Evolutionary conservation across 2,888 invertebrate genomes (phyloP), one percentile per base, ranked within the genome.

Genomic region (Ochropacha duplaris): DNA sequence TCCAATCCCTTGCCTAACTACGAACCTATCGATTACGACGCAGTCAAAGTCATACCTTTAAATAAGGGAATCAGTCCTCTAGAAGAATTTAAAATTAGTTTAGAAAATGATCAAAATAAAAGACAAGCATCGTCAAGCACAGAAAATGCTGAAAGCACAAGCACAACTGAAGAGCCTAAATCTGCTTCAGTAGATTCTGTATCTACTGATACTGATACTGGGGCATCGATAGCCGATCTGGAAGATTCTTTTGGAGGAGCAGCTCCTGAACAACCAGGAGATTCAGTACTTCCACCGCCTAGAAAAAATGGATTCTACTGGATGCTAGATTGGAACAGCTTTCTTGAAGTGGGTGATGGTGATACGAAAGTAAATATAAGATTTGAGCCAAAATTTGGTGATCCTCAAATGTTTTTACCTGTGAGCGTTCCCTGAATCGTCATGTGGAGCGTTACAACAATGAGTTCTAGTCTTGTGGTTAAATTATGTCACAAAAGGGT

Each of bases 261-360:
- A 1, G 93, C 93, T 0, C 93, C 94, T 8, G 88, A 84, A 44
- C 80, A 88, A 49, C 93, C 93, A 14, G 94, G 95, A 0, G 95
- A 95, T 72, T 94, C 95, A 3, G 93, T 93, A 16, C 74, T 95
- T 26, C 95, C 96, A 5, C 94, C 95, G 0, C 95, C 95, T 44
- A 94, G 94, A 68, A 95, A 94, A 71, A 97, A 95, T 60, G 97
- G 97, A 0, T 95, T 97, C 67, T 97, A 97, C 79, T 97, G 97
- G 89, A 94, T 97, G 76, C 92, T 97, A 8, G 97, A 97, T 78
- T 97, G 97, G 97, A 97, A 97, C 76, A 95, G 96, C 56, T 97
- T 97, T 76, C 91, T 97, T 19, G 97, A 97, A 86, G 97, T 97
- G 4, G 97, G 97, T 12, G 96, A 96, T 22, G 96, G 95, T 44